phyloP scores from a whole-genome alignment of 2,888 invertebrate genomes.

The Calliopum simillimum region DNA sequence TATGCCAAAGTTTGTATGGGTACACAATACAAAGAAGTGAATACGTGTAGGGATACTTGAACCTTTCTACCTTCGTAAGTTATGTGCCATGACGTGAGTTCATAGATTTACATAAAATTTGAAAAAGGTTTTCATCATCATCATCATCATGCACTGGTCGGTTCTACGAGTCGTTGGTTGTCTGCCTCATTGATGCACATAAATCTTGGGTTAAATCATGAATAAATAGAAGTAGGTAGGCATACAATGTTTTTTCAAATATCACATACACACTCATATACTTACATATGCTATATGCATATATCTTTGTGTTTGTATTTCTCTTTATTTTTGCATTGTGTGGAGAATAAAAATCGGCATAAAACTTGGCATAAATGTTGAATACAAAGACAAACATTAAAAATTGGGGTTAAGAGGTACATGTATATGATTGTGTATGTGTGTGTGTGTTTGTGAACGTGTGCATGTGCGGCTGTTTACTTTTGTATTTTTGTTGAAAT shows the following conservation, averaged over 20 bases:
- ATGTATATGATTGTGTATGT: background rate
- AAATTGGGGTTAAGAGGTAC: conserved; percentile 15
- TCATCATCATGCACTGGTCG: background rate
- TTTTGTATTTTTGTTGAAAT: too few relatives aligned
- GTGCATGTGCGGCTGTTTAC: background rate
- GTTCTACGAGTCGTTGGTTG: background rate
- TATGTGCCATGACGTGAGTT: background rate
- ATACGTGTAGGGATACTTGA: too few relatives aligned
- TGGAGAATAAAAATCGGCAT: background rate
- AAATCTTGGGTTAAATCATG: conserved; percentile 23
- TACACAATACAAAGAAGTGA: too few relatives aligned
- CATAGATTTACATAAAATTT: conserved; percentile 25
- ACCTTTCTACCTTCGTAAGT: too few relatives aligned
- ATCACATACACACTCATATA: background rate
- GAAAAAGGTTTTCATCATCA: background rate
- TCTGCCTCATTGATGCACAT: conserved; percentile 6
- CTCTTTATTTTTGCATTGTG: background rate
- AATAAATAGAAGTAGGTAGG: conserved; percentile 16
- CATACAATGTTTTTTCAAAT: conserved; percentile 1
- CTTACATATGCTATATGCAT: background rate
- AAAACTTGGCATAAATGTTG: conserved; percentile 19
- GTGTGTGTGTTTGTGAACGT: background rate
- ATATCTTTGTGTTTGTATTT: background rate
- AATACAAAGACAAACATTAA: conserved; percentile 20
- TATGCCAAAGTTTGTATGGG: too few relatives aligned